Evolutionary conservation across 2,113 vertebrate genomes (phyloP).

Genomic region (Antennarius striatus): DNA sequence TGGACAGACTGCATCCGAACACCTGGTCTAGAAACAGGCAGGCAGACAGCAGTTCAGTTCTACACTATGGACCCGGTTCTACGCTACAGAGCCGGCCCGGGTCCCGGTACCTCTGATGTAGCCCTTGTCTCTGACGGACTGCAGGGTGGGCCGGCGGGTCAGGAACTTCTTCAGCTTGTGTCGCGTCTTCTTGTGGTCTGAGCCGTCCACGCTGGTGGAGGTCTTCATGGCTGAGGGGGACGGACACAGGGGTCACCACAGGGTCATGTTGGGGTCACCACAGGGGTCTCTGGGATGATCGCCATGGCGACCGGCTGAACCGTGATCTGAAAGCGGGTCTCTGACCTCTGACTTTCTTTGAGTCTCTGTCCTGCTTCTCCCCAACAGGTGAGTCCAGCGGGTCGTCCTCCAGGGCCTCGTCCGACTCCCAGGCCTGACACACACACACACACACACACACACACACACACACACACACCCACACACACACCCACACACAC

Average conservation of each 20-base stretch:
- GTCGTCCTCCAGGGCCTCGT: slow-evolving; percentile 91
- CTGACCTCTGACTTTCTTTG: slow-evolving; percentile 84
- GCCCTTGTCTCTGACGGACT: slow-evolving; percentile 94
- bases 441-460: slow-evolving; percentile 12
- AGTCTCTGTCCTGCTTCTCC: slow-evolving; percentile 90
- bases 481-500: too few relatives aligned
- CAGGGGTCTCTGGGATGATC: too few relatives aligned
- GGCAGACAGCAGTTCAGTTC: neutral
- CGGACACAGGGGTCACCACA: slow-evolving; percentile 5
- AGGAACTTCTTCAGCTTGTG: slow-evolving; percentile 97
- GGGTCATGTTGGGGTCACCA: too few relatives aligned
- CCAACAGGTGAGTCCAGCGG: slow-evolving; percentile 87
- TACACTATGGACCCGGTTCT: neutral
- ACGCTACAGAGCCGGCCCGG: too few relatives aligned
- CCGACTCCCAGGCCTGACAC: slow-evolving; percentile 83
- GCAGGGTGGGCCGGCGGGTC: slow-evolving; percentile 90
- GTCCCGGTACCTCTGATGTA: slow-evolving; percentile 90
- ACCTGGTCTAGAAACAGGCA: slow-evolving; percentile 86
- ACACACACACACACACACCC: too few relatives aligned
- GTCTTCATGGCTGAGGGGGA: slow-evolving; percentile 83
- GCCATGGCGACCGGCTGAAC: too few relatives aligned
- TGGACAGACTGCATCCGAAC: slow-evolving; percentile 91
- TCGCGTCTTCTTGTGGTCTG: slow-evolving; percentile 93
- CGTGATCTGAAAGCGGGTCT: too few relatives aligned
- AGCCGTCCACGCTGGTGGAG: slow-evolving; percentile 83